Percentiles rank a stretch among this genome's conserved stretches.
Conservation (phyloP, 2,888 invertebrate genomes). For the Hedya salicella region DNA sequence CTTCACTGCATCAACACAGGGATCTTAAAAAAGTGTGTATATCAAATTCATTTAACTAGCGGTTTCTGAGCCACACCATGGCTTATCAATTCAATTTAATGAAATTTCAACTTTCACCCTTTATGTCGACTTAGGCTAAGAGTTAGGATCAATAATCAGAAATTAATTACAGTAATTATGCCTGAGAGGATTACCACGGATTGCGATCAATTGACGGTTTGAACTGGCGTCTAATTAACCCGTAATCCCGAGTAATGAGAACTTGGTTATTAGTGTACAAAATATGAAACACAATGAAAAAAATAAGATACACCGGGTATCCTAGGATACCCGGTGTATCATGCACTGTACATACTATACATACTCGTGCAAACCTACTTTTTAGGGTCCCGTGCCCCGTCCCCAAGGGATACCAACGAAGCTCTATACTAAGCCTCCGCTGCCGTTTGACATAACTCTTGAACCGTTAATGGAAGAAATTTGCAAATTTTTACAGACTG, state of each 20-base stretch:
- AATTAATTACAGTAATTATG: conserved; percentile 33
- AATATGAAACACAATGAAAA: neutral
- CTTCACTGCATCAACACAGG: no score
- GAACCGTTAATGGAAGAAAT: no score
- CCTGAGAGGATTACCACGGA: conserved; percentile 23
- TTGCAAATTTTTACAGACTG: no score
- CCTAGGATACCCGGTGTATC: no score
- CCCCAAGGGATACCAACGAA: no score
- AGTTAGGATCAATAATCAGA: conserved; percentile 33
- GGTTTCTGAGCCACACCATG: neutral
- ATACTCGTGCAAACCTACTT: no score
- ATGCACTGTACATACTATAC: no score
- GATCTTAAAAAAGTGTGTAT: no score
- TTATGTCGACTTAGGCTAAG: conserved; percentile 29
- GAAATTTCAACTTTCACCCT: conserved; percentile 17
- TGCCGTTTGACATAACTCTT: no score
- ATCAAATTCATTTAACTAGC: neutral
- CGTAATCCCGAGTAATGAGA: conserved; percentile 24
- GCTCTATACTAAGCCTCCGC: no score
- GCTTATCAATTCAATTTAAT: neutral
- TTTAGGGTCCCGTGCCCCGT: no score
- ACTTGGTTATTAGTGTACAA: conserved; percentile 19
- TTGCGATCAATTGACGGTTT: conserved; percentile 27
- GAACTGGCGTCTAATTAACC: conserved; percentile 17
- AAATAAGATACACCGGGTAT: no score